Evolutionary conservation across 2,888 invertebrate species (phyloP).

Genomic region (Hipparchia sbordonii): DNA sequence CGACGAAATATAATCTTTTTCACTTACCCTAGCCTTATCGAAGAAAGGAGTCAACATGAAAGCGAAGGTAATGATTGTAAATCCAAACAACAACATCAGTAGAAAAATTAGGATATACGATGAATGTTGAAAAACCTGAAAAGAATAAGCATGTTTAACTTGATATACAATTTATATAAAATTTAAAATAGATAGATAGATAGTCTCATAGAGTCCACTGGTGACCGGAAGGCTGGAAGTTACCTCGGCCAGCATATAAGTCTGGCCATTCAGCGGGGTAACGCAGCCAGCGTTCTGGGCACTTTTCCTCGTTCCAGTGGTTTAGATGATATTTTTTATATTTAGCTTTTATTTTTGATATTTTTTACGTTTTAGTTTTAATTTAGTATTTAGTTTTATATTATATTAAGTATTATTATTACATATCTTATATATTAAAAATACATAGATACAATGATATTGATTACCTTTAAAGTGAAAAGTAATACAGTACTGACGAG

Average conservation of each 20-base stretch:
- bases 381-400: no score
- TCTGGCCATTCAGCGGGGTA: no score
- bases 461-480: slow-evolving; percentile 85
- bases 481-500: slow-evolving; percentile 87
- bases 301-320: no score
- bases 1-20: neutral
- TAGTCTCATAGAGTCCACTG: no score
- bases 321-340: no score
- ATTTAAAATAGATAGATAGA: neutral
- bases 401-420: no score
- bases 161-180: neutral
- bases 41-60: slow-evolving; percentile 94
- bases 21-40: slow-evolving; percentile 89
- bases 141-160: neutral
- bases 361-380: no score
- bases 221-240: no score
- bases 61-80: slow-evolving; percentile 91
- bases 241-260: no score
- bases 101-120: slow-evolving; percentile 90
- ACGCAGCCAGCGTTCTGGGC: no score
- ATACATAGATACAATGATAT: neutral
- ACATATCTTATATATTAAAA: no score
- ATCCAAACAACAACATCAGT: slow-evolving; percentile 89
- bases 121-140: slow-evolving; percentile 89
- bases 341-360: no score